These are phyloP conservation scores for Pseudococcus viburni DNA, from an alignment of 2,888 invertebrate genomes.

Conservation along the genomic window DNA sequence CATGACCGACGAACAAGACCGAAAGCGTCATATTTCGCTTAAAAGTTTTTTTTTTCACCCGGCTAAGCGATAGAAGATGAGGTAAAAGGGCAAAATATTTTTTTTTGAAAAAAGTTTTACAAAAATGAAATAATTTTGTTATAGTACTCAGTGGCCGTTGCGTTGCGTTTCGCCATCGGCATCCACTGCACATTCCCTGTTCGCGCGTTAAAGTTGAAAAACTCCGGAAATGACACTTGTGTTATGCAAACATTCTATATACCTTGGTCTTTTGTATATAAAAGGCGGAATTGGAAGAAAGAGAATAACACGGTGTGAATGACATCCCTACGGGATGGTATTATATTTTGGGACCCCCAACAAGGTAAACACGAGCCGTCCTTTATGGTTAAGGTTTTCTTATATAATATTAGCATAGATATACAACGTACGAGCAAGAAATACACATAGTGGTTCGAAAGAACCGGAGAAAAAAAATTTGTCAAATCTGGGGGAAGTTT, in stretches of 20 bases:
- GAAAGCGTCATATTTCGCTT: not conserved
- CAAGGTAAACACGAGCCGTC: slow-evolving; percentile 29
- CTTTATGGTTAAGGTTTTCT: slow-evolving; percentile 34
- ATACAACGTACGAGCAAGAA: not conserved
- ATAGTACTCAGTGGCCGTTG: slow-evolving; percentile 10
- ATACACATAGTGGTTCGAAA: not conserved
- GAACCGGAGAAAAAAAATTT: not conserved
- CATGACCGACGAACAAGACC: not conserved
- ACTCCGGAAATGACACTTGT: slow-evolving; percentile 52
- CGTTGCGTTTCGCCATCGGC: not conserved
- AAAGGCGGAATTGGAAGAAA: slow-evolving; percentile 30
- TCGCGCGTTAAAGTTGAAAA: slow-evolving; percentile 59
- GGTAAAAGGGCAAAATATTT: not conserved
- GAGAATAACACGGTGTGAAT: slow-evolving; percentile 45
- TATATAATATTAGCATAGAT: slow-evolving; percentile 41
- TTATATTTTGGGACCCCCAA: slow-evolving; percentile 40
- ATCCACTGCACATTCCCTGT: not conserved
- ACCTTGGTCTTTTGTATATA: slow-evolving; percentile 27
- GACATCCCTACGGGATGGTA: slow-evolving; percentile 49
- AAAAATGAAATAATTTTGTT: slow-evolving; percentile 43
- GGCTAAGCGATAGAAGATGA: not conserved
- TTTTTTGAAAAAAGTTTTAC: slow-evolving; percentile 27
- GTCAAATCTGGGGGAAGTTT: slow-evolving; percentile 30
- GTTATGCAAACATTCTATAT: slow-evolving; percentile 17
- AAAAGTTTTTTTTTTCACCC: not conserved